Conservation (phyloP, 2,113 vertebrate genomes). For the Phainopepla nitens region DNA sequence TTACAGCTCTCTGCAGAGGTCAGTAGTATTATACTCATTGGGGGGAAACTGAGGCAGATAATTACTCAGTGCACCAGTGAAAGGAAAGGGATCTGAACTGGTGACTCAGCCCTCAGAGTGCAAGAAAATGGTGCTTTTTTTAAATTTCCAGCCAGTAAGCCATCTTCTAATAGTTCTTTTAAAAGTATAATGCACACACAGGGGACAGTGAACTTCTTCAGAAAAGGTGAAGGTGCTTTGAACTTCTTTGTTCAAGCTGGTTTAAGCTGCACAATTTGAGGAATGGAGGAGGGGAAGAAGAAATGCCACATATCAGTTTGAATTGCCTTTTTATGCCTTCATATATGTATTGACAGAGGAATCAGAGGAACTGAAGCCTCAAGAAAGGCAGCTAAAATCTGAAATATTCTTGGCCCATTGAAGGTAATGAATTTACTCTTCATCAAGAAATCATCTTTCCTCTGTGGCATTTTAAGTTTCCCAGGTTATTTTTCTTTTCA, state of each 20-base stretch:
- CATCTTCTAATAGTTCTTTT: not conserved
- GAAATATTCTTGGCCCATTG: not conserved
- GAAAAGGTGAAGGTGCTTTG: not conserved
- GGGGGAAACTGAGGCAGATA: conserved; percentile 49
- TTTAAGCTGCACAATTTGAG: not conserved
- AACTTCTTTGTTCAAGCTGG: not conserved
- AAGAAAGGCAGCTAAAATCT: not conserved
- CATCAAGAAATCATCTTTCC: not conserved
- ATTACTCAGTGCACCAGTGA: not conserved
- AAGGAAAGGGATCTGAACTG: not conserved
- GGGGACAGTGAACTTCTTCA: not conserved
- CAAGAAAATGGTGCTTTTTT: not conserved
- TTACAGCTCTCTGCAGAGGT: not conserved
- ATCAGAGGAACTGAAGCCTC: not conserved
- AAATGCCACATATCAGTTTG: not conserved
- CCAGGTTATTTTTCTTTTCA: not conserved
- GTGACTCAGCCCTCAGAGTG: not conserved
- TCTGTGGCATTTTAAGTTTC: not conserved
- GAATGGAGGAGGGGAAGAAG: not conserved
- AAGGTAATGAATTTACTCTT: not conserved
- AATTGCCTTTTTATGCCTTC: not conserved
- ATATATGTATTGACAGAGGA: not conserved
- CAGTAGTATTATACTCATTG: not conserved
- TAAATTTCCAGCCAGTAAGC: not conserved
- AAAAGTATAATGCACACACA: not conserved